A percentile compares a stretch with the other conserved stretches of the same genome.
Conservation (phyloP, 2,888 invertebrate species). For the Plemyria rubiginata region DNA sequence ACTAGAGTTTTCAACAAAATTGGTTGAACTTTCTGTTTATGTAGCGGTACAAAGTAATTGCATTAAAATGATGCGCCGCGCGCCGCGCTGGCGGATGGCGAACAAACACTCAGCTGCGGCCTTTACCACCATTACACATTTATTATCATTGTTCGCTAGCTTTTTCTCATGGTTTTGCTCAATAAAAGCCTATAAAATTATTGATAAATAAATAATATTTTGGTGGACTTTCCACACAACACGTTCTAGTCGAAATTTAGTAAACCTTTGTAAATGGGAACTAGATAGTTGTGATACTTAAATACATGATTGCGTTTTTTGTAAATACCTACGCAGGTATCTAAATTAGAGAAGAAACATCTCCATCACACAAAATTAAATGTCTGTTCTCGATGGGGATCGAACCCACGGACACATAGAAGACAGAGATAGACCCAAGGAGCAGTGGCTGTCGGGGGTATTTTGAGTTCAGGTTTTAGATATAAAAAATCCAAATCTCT, state of each 20-base stretch:
- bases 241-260: no score
- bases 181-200: not conserved
- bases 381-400: no score
- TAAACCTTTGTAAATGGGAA: no score
- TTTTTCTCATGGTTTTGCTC: not conserved
- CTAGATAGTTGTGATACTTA: no score
- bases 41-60: slow-evolving; percentile 18
- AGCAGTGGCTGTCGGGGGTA: no score
- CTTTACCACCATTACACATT: slow-evolving; percentile 2
- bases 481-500: not conserved
- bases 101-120: slow-evolving; percentile 4
- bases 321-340: no score
- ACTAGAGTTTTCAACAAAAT: slow-evolving; percentile 8
- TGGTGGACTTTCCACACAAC: no score
- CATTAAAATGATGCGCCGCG: slow-evolving; percentile 15
- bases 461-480: not conserved
- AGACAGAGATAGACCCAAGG: no score
- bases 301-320: no score
- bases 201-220: not conserved
- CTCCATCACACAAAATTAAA: no score
- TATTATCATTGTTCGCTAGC: not conserved
- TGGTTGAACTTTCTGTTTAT: slow-evolving; percentile 1
- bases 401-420: no score
- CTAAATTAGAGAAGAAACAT: no score
- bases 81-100: slow-evolving; percentile 5